Evolutionary conservation across 1,140 invertebrate genomes (phyloP), one percentile per base, ranked within the genome.

Genomic region (Elymnias hypermnestra): DNA sequence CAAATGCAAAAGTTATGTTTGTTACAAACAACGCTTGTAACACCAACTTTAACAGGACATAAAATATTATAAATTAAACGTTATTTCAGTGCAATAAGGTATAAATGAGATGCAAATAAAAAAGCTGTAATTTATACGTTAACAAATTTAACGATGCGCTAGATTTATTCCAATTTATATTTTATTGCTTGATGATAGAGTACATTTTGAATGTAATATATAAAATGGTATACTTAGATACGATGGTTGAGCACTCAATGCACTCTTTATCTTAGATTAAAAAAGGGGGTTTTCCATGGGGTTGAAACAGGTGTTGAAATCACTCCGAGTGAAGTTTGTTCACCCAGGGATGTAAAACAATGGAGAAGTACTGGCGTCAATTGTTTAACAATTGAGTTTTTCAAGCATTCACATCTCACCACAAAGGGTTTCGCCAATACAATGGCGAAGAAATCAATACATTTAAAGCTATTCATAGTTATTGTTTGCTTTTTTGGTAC

Each of bases 251-350:
- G 69, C 59, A 68, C 77, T 82, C 74, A 72, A 82, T 78, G 72
- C 73, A 73, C 68, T 67, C 67, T 78, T 82, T 78, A 78, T 78
- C 74, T 82, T 67, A 78, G 74, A 82, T 82, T 82, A 82, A 78
- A 77, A 77, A 77, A 50, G 54, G 72, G 70, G 66, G 61, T n/a
- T 51, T 51, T 58, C 48, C 25, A 51, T 26, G 56, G 57, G 50
- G 57, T 49, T 49, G 51, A 43, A 54, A 63, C 62, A 68, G 62
- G 65, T 68, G 62, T 62, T 57, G 56, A 36, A 46, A 46, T 33
- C 40, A 43, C 40, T 43, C 13, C 2, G 19, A 33, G 17, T 12
- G 14, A 38, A 40, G 45, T 48, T 40, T 48, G 31, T 40, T 48
- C 45, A 33, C 18, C 6, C 25, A 22, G 36, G 36, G 25, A 39